Evolutionary conservation across 2,888 invertebrate genomes (phyloP), one percentile per base, ranked within the genome.

Genomic region (Ptychoptera contaminata): DNA sequence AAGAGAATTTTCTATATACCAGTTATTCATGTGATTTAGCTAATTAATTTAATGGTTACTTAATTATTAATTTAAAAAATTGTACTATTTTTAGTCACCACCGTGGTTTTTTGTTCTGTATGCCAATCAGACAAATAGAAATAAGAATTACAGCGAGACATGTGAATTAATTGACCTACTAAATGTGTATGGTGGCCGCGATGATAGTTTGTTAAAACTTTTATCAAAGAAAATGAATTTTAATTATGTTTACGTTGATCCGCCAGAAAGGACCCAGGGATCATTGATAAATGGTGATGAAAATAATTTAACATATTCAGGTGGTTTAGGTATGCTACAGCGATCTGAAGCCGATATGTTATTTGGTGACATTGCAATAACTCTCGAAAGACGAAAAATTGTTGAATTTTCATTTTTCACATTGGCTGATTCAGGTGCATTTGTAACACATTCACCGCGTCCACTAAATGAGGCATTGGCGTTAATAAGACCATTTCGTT

Each of bases 371-470:
- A 77, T 82, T 2, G 78, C 79, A 0, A 70, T 83, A 53, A 82
- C 81, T 0, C 77, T 75, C 70, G 82, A 83, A 55, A 67, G 82
- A 4, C 70, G 76, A 11, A 76, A 76, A 53, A 79, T 75, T 0
- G 79, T 81, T 0, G 82, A 83, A 55, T 83, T 82, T 63, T 80
- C 82, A 0, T 82, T 82, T 55, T 68, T 82, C 44, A 83, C 82
- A 0, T 62, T 83, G 35, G 81, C 82, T 1, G 83, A 83, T 55
- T 82, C 80, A 14, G 82, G 81, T 0, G 82, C 82, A 0, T 83
- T 83, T 55, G 69, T 81, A 1, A 83, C 82, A 0, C 82, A 82
- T 52, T 77, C 82, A 0, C 82, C 83, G 0, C 74, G 77, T 1
- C 73, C 73, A 46, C 63, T 83, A 1, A 83, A 80, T 52, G 82